Conservation (phyloP, 2,888 invertebrate species). For the Drosophila atripex region DNA sequence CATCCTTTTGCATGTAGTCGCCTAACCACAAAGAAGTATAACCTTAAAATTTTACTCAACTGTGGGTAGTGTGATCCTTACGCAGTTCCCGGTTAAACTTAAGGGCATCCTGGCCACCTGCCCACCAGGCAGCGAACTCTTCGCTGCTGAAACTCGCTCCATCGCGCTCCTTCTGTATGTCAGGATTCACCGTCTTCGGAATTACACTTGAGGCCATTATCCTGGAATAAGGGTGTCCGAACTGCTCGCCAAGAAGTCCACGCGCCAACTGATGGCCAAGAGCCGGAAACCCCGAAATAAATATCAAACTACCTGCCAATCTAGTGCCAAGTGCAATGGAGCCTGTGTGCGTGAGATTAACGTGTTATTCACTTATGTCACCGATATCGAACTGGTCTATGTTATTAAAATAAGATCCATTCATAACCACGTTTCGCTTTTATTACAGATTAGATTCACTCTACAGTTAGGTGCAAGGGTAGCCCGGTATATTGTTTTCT, state of each 20-base stretch:
- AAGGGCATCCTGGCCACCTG: constrained; percentile 88
- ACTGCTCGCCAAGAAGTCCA: constrained; percentile 21
- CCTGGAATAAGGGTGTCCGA: not conserved
- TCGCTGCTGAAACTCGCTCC: constrained; percentile 88
- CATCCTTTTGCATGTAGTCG: constrained; percentile 56
- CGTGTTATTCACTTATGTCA: not conserved
- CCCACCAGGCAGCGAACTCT: constrained; percentile 90
- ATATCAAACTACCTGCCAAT: constrained; percentile 19
- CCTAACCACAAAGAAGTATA: constrained; percentile 46
- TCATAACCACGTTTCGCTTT: not conserved
- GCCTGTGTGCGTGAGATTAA: not conserved
- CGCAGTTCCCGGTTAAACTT: constrained; percentile 55
- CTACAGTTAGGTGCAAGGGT: not conserved
- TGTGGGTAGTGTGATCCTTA: constrained; percentile 51
- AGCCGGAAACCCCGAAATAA: constrained; percentile 6
- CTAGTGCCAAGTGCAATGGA: not conserved
- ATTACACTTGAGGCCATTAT: constrained; percentile 36
- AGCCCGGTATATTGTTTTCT: not conserved
- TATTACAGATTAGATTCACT: not conserved
- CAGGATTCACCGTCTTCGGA: constrained; percentile 86
- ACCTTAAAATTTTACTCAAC: constrained; percentile 50
- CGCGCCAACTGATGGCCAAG: constrained; percentile 10
- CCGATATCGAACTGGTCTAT: not conserved
- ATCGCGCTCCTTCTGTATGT: constrained; percentile 89
- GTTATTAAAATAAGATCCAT: not conserved